phyloP scores from a whole-genome alignment of 92 coral and sea anemone species.

The Parazoanthus darwini region DNA sequence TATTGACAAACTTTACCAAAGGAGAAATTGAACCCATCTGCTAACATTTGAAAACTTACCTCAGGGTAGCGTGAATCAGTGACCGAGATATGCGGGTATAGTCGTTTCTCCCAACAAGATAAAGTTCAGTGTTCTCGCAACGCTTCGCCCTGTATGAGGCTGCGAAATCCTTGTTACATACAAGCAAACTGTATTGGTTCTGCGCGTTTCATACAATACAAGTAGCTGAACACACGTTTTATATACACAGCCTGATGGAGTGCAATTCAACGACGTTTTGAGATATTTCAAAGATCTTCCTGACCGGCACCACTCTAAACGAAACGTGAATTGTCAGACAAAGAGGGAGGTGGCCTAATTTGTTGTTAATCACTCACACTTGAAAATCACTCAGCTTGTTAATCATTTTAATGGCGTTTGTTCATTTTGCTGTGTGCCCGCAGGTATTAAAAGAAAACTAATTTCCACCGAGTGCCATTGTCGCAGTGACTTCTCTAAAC shows the following conservation, averaged over 20 bases:
- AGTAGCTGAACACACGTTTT: background rate
- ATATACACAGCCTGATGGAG: background rate
- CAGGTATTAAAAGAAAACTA: background rate
- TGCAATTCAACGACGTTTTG: background rate
- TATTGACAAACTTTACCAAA: background rate
- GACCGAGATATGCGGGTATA: background rate
- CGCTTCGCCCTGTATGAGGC: background rate
- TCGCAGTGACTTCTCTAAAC: background rate
- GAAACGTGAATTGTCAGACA: background rate
- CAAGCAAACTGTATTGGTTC: background rate
- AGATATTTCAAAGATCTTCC: background rate
- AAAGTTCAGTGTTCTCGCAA: background rate
- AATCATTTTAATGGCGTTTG: slow-evolving; percentile 12
- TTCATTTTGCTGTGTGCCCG: background rate
- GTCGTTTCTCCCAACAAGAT: background rate
- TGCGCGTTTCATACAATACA: background rate
- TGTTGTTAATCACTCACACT: slow-evolving; percentile 12
- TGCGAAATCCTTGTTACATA: background rate
- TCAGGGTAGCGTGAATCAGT: background rate
- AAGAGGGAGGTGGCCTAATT: background rate
- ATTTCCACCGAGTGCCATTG: slow-evolving; percentile 5
- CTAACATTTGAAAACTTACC: background rate
- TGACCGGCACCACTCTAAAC: background rate
- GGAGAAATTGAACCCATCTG: background rate
- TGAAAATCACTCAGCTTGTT: slow-evolving; percentile 30